Evolutionary conservation across 2,113 vertebrate genomes (phyloP).

Genomic region (Pteruthius melanotis): DNA sequence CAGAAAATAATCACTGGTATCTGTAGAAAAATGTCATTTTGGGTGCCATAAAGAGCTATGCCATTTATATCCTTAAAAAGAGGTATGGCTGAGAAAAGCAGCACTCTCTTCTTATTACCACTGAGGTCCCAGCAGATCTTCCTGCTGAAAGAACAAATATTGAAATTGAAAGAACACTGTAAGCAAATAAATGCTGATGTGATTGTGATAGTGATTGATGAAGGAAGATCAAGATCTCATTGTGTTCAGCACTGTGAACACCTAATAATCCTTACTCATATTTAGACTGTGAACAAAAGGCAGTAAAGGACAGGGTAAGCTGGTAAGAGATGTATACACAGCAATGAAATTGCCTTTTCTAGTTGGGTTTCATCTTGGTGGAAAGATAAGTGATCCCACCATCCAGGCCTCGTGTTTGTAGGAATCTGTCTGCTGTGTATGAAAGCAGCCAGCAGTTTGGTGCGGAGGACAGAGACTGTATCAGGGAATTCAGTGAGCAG

Average conservation of each 20-base stretch:
- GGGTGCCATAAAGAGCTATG: not conserved
- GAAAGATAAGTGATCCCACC: not conserved
- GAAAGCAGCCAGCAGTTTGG: not conserved
- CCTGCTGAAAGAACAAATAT: not conserved
- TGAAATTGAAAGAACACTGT: too few species aligned
- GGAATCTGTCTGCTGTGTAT: not conserved
- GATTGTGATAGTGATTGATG: not conserved
- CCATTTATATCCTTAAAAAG: not conserved
- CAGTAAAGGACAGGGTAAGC: not conserved
- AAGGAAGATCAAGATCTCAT: not conserved
- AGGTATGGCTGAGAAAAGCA: not conserved
- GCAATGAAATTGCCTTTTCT: not conserved
- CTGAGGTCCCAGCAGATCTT: not conserved
- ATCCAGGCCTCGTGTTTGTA: not conserved
- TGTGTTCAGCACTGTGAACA: not conserved
- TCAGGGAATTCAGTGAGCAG: not conserved
- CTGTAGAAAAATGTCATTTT: not conserved
- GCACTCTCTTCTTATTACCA: not conserved
- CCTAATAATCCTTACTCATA: not conserved
- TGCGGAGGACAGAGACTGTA: not conserved
- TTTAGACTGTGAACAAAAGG: not conserved
- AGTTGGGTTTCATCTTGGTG: not conserved
- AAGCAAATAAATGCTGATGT: not conserved
- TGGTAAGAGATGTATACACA: not conserved
- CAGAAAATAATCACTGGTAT: not conserved